phyloP scores from a whole-genome alignment of 2,797 vertebrate species.

The Rhinella marina region DNA sequence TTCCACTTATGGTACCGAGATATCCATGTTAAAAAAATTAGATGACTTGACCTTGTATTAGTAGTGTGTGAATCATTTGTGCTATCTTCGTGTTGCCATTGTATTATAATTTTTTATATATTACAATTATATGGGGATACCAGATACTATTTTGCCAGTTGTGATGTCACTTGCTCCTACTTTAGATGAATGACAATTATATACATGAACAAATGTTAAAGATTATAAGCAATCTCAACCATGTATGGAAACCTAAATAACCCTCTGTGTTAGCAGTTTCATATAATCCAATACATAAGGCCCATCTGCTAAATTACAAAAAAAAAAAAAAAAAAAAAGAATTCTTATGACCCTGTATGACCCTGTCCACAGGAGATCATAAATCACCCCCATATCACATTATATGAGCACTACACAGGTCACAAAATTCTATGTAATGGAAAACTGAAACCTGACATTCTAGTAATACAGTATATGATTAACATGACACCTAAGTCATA shows the following conservation, averaged over 20 bases:
- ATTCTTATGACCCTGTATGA: slow-evolving; percentile 14
- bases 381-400: slow-evolving; percentile 30
- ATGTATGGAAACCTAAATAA: neutral
- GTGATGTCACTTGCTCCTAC: neutral
- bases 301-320: slow-evolving; percentile 35
- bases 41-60: no score
- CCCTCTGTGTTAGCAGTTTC: neutral
- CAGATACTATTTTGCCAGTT: neutral
- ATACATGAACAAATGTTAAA: neutral
- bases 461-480: neutral
- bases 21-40: neutral
- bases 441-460: slow-evolving; percentile 17
- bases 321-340: neutral
- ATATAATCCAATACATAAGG: neutral
- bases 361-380: slow-evolving; percentile 16
- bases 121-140: neutral
- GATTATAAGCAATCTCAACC: neutral
- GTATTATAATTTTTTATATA: no score
- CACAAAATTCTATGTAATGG: slow-evolving; percentile 13
- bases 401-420: slow-evolving; percentile 20
- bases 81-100: no score
- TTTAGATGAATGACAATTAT: neutral
- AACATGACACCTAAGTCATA: neutral
- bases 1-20: neutral
- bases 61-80: no score